Evolutionary conservation across 2,888 invertebrate genomes (phyloP), one percentile per base, ranked within the genome.

Genomic region (Tillus elongatus): DNA sequence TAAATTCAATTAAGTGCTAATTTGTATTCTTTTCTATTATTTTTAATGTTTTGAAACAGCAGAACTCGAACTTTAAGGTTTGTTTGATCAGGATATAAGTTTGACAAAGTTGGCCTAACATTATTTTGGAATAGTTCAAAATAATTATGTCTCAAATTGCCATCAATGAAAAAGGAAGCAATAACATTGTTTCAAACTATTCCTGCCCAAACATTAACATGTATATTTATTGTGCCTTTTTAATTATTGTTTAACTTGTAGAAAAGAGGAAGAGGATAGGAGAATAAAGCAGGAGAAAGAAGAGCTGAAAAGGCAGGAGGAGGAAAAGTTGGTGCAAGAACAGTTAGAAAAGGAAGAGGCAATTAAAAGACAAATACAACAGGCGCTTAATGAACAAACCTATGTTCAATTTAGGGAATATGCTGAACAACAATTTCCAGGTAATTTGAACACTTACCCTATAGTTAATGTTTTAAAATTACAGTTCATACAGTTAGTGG

Each of bases 331-430:
- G 50, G 69, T 75, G 43, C 71, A 72, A 46, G 75, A 76, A 49
- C 72, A 74, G 50, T 63, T 77, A 31, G 73, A 76, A 49, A 75
- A 74, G 53, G 73, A 75, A 51, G 74, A 77, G 53, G 72, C 77
- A 56, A 75, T 50, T 54, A 79, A 82, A 45, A 72, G 85, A 50
- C 84, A 89, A 65, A 87, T 98, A 57, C 91, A 97, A 67, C 92
- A 95, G 60, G 95, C 95, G 2, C 71, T 98, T 10, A 98, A 98
- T 65, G 87, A 90, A 55, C 92, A 92, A 67, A 92, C 92, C 1
- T 93, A 83, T 63, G 75, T 77, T 46, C 91, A 93, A 61, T 92
- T 92, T 61, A 78, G 82, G 53, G 73, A 77, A 38, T 89, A 98
- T 63, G 91, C 97, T 0, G 89, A 93, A 53, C 93, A 96, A 59